phyloP scores from a whole-genome alignment of 2,113 vertebrate species.

The Tetraodon nigroviridis region DNA sequence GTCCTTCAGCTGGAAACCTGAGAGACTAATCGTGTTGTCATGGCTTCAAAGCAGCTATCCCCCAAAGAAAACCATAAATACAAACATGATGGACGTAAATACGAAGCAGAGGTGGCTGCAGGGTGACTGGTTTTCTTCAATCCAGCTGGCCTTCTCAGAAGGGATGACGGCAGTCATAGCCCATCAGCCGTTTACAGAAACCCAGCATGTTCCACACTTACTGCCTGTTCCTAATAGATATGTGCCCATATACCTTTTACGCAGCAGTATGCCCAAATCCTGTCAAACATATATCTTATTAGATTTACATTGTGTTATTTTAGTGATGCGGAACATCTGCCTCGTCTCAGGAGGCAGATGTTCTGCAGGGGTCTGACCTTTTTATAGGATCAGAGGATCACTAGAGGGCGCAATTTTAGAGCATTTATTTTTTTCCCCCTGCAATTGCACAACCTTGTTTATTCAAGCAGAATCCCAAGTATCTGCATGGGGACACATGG shows the following conservation, averaged over 20 bases:
- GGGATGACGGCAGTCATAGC: constrained; percentile 29
- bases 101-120: constrained; percentile 31
- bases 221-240: constrained; percentile 11
- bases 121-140: constrained; percentile 51
- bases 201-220: constrained; percentile 5
- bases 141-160: constrained; percentile 19
- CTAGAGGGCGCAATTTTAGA: constrained; percentile 10
- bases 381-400: constrained; percentile 8
- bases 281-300: constrained; percentile 21
- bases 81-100: constrained; percentile 42
- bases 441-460: constrained; percentile 42
- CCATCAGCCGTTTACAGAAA: constrained; percentile 20
- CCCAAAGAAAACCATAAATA: constrained; percentile 25
- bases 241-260: constrained; percentile 6
- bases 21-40: neutral
- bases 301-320: constrained; percentile 13
- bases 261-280: constrained; percentile 10
- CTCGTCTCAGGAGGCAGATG: constrained; percentile 36
- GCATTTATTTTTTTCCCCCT: constrained; percentile 24
- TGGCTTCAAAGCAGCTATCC: constrained; percentile 36
- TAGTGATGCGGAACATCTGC: constrained; percentile 29
- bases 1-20: too few species aligned
- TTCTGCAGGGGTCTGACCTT: constrained; percentile 26
- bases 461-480: constrained; percentile 20
- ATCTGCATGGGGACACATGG: constrained; percentile 27